These are phyloP conservation scores for Gallinago media DNA, from an alignment of 2,113 vertebrate species.

Conservation along the genomic window DNA sequence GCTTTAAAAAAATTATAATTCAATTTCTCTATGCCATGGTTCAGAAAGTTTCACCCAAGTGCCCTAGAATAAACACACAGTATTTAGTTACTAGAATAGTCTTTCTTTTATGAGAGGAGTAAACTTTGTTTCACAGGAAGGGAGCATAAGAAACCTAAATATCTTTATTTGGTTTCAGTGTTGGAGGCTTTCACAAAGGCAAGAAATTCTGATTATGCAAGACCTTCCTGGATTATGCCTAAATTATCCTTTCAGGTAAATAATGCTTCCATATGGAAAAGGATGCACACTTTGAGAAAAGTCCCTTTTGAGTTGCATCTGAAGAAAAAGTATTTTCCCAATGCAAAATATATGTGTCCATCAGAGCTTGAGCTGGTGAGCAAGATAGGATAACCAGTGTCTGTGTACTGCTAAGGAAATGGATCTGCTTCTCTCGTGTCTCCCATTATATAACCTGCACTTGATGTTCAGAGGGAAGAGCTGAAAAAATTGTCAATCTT, in stretches of 20 bases:
- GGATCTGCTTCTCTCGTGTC: rapidly evolving
- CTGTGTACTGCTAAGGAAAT: neutral
- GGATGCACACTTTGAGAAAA: neutral
- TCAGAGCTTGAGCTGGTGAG: rapidly evolving
- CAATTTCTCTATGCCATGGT: neutral
- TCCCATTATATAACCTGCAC: neutral
- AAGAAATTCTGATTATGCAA: neutral
- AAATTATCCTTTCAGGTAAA: neutral
- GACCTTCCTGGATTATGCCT: neutral
- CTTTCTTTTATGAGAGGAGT: neutral
- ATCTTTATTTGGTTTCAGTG: neutral
- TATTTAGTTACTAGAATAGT: neutral
- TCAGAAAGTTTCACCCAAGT: neutral
- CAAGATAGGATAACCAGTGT: neutral
- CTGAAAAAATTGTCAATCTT: neutral
- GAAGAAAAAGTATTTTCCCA: neutral
- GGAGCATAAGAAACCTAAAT: neutral
- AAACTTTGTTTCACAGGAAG: neutral
- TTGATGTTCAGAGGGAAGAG: neutral
- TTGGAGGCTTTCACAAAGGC: neutral
- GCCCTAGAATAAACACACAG: neutral
- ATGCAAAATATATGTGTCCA: neutral
- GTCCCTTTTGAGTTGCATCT: rapidly evolving
- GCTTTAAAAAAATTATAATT: neutral
- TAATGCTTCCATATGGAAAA: neutral